Conservation (phyloP, 2,797 vertebrate species). For the Synanceia verrucosa region DNA sequence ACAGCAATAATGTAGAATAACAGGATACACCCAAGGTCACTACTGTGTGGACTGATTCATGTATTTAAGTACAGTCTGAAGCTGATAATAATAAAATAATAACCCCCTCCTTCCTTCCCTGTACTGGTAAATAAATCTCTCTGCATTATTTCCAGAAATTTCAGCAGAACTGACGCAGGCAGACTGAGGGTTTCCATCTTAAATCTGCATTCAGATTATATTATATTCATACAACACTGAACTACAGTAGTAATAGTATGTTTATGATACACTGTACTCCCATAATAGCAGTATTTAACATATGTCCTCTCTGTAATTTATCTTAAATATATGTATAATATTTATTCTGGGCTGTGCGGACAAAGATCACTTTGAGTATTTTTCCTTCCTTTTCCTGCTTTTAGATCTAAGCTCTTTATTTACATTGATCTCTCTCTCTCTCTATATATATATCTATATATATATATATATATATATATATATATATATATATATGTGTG, state of each 20-base stretch:
- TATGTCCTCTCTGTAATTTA: slow-evolving; percentile 35
- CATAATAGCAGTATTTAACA: slow-evolving; percentile 20
- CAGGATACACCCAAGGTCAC: slow-evolving; percentile 77
- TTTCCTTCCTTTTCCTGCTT: not conserved
- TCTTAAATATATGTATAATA: slow-evolving; percentile 27
- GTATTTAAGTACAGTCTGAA: slow-evolving; percentile 39
- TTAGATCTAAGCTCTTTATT: too few relatives aligned
- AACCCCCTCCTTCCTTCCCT: too few relatives aligned
- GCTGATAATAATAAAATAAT: slow-evolving; percentile 8
- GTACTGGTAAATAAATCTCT: too few relatives aligned
- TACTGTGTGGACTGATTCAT: slow-evolving; percentile 10
- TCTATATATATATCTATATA: not conserved
- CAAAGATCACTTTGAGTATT: not conserved
- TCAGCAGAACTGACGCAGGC: slow-evolving; percentile 71
- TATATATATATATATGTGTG: too few relatives aligned
- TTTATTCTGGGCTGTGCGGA: not conserved
- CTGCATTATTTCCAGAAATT: slow-evolving; percentile 63
- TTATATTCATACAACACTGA: slow-evolving; percentile 12
- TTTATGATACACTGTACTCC: slow-evolving; percentile 19
- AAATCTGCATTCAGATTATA: too few relatives aligned
- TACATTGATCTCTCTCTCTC: too few relatives aligned
- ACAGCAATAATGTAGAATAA: slow-evolving; percentile 51
- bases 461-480: not conserved
- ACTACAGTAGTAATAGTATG: slow-evolving; percentile 40
- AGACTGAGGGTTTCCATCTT: slow-evolving; percentile 72